Evolutionary conservation across 2,888 invertebrate genomes (phyloP).

Genomic region (Cantharis nigra): DNA sequence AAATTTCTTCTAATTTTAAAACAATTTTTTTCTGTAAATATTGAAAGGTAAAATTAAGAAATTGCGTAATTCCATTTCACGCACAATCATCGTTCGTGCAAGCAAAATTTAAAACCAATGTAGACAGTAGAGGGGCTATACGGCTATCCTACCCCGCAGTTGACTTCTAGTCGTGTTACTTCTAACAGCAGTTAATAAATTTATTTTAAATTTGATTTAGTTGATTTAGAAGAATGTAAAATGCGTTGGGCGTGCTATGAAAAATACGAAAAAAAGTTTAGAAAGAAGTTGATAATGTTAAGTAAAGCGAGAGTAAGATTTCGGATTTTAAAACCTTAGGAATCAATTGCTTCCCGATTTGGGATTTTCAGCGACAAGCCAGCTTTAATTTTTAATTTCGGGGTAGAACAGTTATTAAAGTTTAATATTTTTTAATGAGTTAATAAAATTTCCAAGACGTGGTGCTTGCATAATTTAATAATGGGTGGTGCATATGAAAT

Average conservation of each 20-base stretch:
- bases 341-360: neutral
- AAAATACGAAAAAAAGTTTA: neutral
- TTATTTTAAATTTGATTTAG: too few relatives aligned
- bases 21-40: neutral
- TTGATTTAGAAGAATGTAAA: too few relatives aligned
- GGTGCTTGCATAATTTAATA: neutral
- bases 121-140: too few relatives aligned
- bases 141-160: too few relatives aligned
- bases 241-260: too few relatives aligned
- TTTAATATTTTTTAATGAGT: neutral
- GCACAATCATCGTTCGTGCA: neutral
- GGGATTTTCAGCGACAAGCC: neutral
- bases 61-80: neutral
- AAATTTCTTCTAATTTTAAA: slow-evolving; percentile 3
- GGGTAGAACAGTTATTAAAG: neutral
- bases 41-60: neutral
- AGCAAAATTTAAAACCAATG: neutral
- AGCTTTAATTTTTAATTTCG: neutral
- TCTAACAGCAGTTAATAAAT: too few relatives aligned
- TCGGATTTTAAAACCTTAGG: neutral
- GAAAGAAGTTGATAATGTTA: neutral
- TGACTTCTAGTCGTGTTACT: too few relatives aligned
- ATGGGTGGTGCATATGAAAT: neutral
- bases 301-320: neutral
- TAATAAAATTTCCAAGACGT: neutral